Percentiles rank a stretch among this genome's conserved stretches.
These are phyloP conservation scores for Eleutherodactylus coqui DNA, from an alignment of 2,797 vertebrate species.

Conservation along the genomic window DNA sequence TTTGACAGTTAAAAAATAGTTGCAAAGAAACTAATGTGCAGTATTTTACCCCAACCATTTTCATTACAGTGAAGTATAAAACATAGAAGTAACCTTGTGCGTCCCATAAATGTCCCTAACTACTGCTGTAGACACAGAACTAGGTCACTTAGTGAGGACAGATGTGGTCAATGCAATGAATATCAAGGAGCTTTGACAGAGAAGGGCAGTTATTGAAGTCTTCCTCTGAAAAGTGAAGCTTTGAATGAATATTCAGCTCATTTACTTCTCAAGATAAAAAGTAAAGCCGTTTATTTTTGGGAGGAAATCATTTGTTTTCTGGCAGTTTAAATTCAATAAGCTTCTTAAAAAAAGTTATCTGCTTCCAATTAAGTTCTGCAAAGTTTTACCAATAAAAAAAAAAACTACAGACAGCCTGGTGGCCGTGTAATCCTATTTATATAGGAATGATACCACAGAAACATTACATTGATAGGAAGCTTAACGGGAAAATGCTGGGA, in stretches of 20 bases:
- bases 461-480: neutral
- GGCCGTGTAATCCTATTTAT: slow-evolving; percentile 2
- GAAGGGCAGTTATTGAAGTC: slow-evolving; percentile 2
- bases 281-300: slow-evolving; percentile 29
- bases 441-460: neutral
- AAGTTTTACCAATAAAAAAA: neutral
- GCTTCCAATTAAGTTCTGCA: slow-evolving; percentile 23
- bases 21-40: neutral
- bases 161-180: neutral
- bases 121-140: neutral
- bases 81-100: slow-evolving; percentile 4
- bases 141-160: slow-evolving; percentile 2
- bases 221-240: neutral
- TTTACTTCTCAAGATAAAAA: slow-evolving; percentile 38
- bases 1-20: neutral
- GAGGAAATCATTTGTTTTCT: slow-evolving; percentile 41
- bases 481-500: no score
- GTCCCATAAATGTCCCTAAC: neutral
- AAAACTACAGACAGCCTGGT: slow-evolving; percentile 9
- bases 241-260: slow-evolving; percentile 24
- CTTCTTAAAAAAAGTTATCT: slow-evolving; percentile 41
- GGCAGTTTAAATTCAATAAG: slow-evolving; percentile 36
- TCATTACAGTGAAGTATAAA: neutral
- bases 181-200: neutral
- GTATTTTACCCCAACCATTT: neutral